These are phyloP conservation scores for Drosophila nigrodunni DNA, from an alignment of 1,140 invertebrate species.

Conservation along the genomic window DNA sequence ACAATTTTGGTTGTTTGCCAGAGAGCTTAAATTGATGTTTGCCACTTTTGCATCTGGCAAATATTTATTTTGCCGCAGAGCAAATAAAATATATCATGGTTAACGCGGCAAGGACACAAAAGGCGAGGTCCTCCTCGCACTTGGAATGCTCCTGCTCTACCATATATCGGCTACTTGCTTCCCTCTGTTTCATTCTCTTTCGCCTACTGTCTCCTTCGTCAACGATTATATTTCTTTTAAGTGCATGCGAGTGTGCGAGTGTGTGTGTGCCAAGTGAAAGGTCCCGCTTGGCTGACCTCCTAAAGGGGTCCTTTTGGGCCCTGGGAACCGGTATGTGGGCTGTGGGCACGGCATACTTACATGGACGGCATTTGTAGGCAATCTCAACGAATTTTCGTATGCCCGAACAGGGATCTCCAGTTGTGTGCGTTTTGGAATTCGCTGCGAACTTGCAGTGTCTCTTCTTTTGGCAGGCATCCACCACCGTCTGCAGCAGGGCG, in stretches of 20 bases:
- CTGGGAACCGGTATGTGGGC: background rate
- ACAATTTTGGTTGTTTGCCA: constrained; percentile 60
- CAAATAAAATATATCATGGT: constrained; percentile 64
- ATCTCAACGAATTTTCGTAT: constrained; percentile 95
- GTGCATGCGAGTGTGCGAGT: constrained; percentile 21
- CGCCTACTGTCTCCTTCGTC: constrained; percentile 19
- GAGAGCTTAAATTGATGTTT: constrained; percentile 64
- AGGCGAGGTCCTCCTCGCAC: constrained; percentile 15
- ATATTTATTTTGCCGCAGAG: constrained; percentile 59
- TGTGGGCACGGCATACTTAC: constrained; percentile 88
- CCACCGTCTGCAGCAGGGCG: constrained; percentile 95
- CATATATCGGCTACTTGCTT: too few relatives aligned
- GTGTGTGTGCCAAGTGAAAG: constrained; percentile 23
- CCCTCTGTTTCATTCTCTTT: too few relatives aligned
- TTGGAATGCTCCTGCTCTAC: background rate
- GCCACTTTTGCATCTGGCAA: constrained; percentile 61
- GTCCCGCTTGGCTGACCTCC: constrained; percentile 36
- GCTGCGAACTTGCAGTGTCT: constrained; percentile 93
- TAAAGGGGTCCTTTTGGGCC: constrained; percentile 1
- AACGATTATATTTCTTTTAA: constrained; percentile 52
- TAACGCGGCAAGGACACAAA: constrained; percentile 44
- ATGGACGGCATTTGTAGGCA: constrained; percentile 96
- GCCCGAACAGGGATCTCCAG: constrained; percentile 93
- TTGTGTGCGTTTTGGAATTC: constrained; percentile 90
- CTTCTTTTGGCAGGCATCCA: constrained; percentile 95